Evolutionary conservation across 2,888 invertebrate genomes (phyloP), one percentile per base, ranked within the genome.

Genomic region (Orthosia gracilis): DNA sequence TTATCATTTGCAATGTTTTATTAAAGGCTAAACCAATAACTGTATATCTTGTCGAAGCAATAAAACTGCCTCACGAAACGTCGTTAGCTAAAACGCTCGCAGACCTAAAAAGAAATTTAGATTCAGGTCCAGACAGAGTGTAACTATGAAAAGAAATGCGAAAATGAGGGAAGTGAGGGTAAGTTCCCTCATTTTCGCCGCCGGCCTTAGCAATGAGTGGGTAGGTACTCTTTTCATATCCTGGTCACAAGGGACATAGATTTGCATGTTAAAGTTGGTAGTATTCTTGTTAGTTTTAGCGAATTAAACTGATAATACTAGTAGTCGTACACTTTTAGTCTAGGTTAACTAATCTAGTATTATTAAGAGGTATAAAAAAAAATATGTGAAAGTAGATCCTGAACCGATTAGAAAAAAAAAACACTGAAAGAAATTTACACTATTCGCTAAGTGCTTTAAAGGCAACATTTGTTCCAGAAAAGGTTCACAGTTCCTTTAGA

Each of bases 61-160:
- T 78, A 78, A 81, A 78, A 66, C 47, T 62, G 77, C 61, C 66
- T 63, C 76, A 57, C 52, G 47, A 68, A 54, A 58, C 62, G 54
- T 63, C 50, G 65, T 82, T 82, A 77, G 57, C 62, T 67, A 54
- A 63, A 78, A 58, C 18, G 62, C 23, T 75, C 52, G n/a, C 40
- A 58, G 50, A 69, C 63, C 63, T 54, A 64, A 74, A 63, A 64
- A 67, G 54, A 76, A 69, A 76, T 82, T 76, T 57, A 52, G 81
- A 78, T 76, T 78, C 67, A 76, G 52, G 62, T 58, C 54, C 69
- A 69, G 45, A 3, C 69, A 11, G 47, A 82, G 57, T 21, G 55
- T 59, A 63, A 66, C 40, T 54, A 77, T 80, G 66, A 82, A 80
- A 77, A 79, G 78, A 82, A 70, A 82, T 63, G 78, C 47, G 67